Percentiles rank a stretch among this genome's conserved stretches.
Conservation (phyloP, 2,888 invertebrate species). For the Lepidocyrtinus sp. region DNA sequence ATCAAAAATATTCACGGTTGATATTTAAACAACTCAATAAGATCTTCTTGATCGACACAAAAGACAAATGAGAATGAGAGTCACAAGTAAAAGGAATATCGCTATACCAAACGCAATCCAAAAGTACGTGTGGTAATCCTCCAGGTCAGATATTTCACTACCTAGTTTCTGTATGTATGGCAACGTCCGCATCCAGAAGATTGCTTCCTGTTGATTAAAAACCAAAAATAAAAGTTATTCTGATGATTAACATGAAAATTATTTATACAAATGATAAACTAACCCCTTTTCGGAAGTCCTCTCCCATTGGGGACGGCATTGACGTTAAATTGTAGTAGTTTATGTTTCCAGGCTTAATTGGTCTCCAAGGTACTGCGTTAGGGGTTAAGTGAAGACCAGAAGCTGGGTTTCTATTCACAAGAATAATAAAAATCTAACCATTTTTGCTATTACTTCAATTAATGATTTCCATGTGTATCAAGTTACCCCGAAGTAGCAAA, state of each 20-base stretch:
- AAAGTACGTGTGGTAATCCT: constrained; percentile 63
- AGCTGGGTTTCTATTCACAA: constrained; percentile 49
- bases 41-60: constrained; percentile 54
- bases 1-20: too few species aligned
- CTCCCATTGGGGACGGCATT: constrained; percentile 61
- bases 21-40: neutral
- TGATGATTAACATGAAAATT: neutral
- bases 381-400: constrained; percentile 50
- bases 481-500: constrained; percentile 64
- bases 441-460: neutral
- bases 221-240: neutral
- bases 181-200: constrained; percentile 67
- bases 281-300: constrained; percentile 68
- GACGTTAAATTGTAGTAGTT: constrained; percentile 66
- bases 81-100: constrained; percentile 62
- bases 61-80: constrained; percentile 58
- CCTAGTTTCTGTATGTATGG: constrained; percentile 66
- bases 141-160: constrained; percentile 60
- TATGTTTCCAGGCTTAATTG: constrained; percentile 63
- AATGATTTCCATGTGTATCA: neutral
- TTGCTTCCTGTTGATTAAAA: constrained; percentile 54
- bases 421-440: constrained; percentile 21
- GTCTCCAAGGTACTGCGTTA: constrained; percentile 63
- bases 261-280: constrained; percentile 1
- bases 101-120: constrained; percentile 66